These are phyloP conservation scores for Torymus texanus DNA, from an alignment of 2,888 invertebrate species.

Conservation along the genomic window DNA sequence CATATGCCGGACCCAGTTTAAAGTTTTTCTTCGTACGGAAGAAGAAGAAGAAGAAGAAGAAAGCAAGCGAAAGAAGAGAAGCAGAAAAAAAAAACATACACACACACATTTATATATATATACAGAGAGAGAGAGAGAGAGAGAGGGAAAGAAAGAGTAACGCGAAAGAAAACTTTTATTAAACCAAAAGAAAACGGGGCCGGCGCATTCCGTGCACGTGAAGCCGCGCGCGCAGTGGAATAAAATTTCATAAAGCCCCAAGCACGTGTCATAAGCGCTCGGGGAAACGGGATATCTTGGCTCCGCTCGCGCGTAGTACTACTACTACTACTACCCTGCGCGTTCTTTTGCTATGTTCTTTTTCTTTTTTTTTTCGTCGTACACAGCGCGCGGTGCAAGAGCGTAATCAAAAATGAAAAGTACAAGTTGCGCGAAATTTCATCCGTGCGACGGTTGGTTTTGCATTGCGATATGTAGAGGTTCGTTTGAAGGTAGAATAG, in stretches of 20 bases:
- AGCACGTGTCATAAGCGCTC: conserved; percentile 54
- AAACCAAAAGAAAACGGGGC: conserved; percentile 45
- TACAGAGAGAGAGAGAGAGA: not conserved
- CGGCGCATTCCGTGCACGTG: conserved; percentile 49
- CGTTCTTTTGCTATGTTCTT: not conserved
- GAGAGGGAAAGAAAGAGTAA: conserved; percentile 1
- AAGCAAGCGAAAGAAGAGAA: too few relatives aligned
- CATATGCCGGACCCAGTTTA: too few relatives aligned
- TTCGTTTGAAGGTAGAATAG: too few relatives aligned
- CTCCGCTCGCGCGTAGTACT: not conserved
- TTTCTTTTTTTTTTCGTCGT: conserved; percentile 2
- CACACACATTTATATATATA: too few relatives aligned
- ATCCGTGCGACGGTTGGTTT: too few relatives aligned
- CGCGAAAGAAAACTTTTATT: conserved; percentile 49
- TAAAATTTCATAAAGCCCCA: conserved; percentile 57
- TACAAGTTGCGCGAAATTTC: conserved; percentile 21
- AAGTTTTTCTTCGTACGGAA: too few relatives aligned
- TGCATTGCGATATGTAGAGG: too few relatives aligned
- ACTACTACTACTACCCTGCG: not conserved
- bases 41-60: too few relatives aligned
- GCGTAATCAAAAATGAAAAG: conserved; percentile 43
- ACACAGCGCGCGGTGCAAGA: not conserved
- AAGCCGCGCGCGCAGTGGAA: conserved; percentile 33
- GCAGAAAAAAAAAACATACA: too few relatives aligned
- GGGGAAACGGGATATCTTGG: conserved; percentile 48